These are phyloP conservation scores for Gorilla gorilla DNA, from an alignment of 2,113 vertebrate species.

Conservation along the genomic window DNA sequence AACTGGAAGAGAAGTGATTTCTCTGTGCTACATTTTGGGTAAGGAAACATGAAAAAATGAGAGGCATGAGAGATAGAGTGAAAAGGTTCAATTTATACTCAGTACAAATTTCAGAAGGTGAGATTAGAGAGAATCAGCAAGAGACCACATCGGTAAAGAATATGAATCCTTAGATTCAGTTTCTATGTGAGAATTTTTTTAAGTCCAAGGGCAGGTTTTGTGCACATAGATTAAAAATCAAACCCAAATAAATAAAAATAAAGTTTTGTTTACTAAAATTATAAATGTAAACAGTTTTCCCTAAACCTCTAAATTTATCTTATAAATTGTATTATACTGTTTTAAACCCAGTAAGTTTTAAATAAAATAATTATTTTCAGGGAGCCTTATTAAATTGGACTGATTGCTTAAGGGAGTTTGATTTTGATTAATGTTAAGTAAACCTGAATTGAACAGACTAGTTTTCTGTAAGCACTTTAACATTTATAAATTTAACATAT, in stretches of 20 bases:
- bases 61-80: not conserved
- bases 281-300: not conserved
- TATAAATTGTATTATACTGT: not conserved
- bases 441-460: slow-evolving; percentile 26
- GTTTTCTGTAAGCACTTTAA: slow-evolving; percentile 49
- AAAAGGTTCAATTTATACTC: not conserved
- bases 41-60: not conserved
- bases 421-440: slow-evolving; percentile 47
- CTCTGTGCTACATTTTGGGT: not conserved
- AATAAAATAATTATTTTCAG: slow-evolving; percentile 29
- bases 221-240: not conserved
- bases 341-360: slow-evolving; percentile 6
- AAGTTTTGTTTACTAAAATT: not conserved
- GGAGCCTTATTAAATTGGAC: slow-evolving; percentile 3
- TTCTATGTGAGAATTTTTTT: not conserved
- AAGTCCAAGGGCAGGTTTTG: not conserved
- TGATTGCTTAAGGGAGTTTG: slow-evolving; percentile 38
- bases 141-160: not conserved
- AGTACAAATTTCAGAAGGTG: not conserved
- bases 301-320: not conserved
- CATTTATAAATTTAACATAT: slow-evolving; percentile 35
- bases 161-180: not conserved
- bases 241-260: not conserved
- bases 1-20: not conserved
- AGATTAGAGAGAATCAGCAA: not conserved